A percentile compares a stretch with the other conserved stretches of the same genome.
phyloP scores from a whole-genome alignment of 1,140 invertebrate species.

The Aethina tumida region DNA sequence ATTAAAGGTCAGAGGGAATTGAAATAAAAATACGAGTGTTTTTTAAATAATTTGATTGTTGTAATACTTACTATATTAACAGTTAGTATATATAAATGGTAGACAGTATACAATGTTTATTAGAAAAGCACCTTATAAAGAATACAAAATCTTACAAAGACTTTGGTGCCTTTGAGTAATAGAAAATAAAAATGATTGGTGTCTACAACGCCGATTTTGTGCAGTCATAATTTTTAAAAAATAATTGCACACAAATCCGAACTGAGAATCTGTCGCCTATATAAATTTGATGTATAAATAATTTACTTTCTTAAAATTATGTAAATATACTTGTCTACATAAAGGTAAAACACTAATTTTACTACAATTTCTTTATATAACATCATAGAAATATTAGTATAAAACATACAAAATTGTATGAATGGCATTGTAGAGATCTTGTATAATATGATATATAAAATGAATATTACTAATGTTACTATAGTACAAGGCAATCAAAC shows the following conservation, averaged over 20 bases:
- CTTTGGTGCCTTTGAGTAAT: too few species aligned
- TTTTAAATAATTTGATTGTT: too few species aligned
- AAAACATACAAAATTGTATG: slow-evolving; percentile 27
- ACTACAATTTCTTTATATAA: slow-evolving; percentile 5
- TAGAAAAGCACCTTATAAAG: slow-evolving; percentile 19
- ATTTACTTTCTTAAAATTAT: slow-evolving; percentile 1
- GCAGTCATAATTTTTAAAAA: not conserved
- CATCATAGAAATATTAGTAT: slow-evolving; percentile 18
- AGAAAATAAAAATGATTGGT: slow-evolving; percentile 5
- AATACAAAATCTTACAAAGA: slow-evolving; percentile 9
- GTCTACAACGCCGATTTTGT: slow-evolving; percentile 15
- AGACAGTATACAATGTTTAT: slow-evolving; percentile 26
- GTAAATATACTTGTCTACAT: slow-evolving; percentile 14
- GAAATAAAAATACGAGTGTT: too few species aligned
- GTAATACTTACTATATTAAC: too few species aligned
- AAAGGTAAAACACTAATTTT: slow-evolving; percentile 5
- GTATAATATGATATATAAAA: slow-evolving; percentile 14
- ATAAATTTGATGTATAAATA: slow-evolving; percentile 1
- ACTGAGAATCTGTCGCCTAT: slow-evolving; percentile 3
- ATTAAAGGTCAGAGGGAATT: too few species aligned
- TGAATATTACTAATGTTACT: slow-evolving; percentile 14
- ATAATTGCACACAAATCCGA: slow-evolving; percentile 9
- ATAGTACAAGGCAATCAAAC: slow-evolving; percentile 10
- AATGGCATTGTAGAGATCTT: slow-evolving; percentile 32
- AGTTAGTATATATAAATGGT: slow-evolving; percentile 22